Conservation (phyloP, 1,140 invertebrate species). For the Lethocerus indicus region DNA sequence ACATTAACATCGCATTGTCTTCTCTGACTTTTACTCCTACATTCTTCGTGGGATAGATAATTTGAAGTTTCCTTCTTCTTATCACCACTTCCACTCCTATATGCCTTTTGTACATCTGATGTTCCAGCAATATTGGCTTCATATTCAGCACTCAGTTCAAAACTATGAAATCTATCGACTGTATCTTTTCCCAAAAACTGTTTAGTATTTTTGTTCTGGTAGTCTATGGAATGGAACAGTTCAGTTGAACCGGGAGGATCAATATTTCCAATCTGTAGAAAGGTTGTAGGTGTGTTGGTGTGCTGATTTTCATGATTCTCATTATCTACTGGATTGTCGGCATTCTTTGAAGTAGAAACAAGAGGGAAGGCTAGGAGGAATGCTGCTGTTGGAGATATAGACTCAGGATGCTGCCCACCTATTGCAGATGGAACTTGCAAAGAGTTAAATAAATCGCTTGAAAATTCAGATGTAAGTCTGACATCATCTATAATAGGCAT, state of each 20-base stretch:
- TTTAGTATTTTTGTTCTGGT: background rate
- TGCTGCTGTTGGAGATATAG: constrained; percentile 57
- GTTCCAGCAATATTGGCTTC: too few species aligned
- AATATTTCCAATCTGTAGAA: constrained; percentile 41
- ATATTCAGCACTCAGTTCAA: too few species aligned
- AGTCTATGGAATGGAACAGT: constrained; percentile 17
- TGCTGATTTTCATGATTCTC: constrained; percentile 33
- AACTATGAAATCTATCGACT: too few species aligned
- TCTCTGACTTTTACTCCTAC: too few species aligned
- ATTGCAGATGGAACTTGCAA: constrained; percentile 39
- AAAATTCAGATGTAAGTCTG: constrained; percentile 41
- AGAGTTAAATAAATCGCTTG: constrained; percentile 52
- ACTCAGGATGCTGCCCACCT: constrained; percentile 40
- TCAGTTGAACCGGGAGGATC: constrained; percentile 28
- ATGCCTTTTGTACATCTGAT: too few species aligned
- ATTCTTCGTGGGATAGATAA: too few species aligned
- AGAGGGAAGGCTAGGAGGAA: constrained; percentile 57
- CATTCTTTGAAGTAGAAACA: constrained; percentile 37
- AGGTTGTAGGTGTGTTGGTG: constrained; percentile 30
- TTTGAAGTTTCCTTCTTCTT: too few species aligned
- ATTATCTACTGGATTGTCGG: constrained; percentile 34
- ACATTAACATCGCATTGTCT: too few species aligned
- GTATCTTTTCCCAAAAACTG: too few species aligned
- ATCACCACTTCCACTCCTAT: too few species aligned
- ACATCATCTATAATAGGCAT: constrained; percentile 28